Percentiles rank a stretch among this genome's conserved stretches.
Conservation (phyloP, 2,797 vertebrate species). For the Prionace glauca region DNA sequence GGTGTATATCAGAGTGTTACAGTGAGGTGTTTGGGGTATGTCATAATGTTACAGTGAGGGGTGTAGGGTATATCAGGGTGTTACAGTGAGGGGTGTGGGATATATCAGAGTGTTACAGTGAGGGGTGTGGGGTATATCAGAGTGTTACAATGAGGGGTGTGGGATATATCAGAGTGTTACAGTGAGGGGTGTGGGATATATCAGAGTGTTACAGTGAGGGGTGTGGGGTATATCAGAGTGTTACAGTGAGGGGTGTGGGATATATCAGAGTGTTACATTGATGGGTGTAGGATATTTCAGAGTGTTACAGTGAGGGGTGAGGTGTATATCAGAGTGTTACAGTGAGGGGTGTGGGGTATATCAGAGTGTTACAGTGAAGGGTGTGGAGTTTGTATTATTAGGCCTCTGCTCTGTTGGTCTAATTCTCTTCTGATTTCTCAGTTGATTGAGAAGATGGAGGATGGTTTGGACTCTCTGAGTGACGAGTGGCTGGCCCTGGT, state of each 20-base stretch:
- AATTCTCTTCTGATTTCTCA: neutral
- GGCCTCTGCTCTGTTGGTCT: neutral
- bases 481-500: slow-evolving; percentile 58
- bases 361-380: neutral
- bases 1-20: neutral
- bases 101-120: neutral
- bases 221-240: neutral
- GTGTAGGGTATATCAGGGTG: neutral
- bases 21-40: neutral
- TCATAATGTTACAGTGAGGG: neutral
- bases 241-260: neutral
- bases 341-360: neutral
- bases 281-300: neutral
- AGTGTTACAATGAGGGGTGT: neutral
- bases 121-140: neutral
- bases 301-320: neutral
- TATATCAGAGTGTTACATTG: neutral
- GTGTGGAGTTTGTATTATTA: neutral
- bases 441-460: slow-evolving; percentile 46
- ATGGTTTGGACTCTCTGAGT: slow-evolving; percentile 60
- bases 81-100: neutral
- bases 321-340: neutral
- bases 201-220: neutral
- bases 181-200: no score
- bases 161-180: neutral